Conservation (phyloP, 1,140 invertebrate species). For the Acromyrmex echinatior region DNA sequence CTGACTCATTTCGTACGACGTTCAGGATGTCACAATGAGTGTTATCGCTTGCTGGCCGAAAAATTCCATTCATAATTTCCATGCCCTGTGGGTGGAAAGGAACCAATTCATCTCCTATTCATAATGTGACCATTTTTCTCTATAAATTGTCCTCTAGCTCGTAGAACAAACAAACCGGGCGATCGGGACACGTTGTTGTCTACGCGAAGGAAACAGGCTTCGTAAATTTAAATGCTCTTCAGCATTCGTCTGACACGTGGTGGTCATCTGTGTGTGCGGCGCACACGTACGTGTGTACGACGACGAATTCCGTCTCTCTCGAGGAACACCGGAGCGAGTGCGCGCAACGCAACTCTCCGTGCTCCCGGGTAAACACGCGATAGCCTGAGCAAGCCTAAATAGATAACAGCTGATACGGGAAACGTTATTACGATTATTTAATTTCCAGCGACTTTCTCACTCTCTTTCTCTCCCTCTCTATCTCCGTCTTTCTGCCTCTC, state of each 20-base stretch:
- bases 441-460: slow-evolving; percentile 69
- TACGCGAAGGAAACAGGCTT: slow-evolving; percentile 43
- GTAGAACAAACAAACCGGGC: slow-evolving; percentile 8
- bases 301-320: slow-evolving; percentile 46
- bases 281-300: background rate
- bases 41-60: slow-evolving; percentile 16
- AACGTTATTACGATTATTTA: slow-evolving; percentile 71
- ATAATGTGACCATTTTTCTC: background rate
- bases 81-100: background rate
- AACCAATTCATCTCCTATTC: background rate
- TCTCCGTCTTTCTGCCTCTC: slow-evolving; percentile 31
- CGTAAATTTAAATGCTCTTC: slow-evolving; percentile 56
- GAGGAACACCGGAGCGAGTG: slow-evolving; percentile 56
- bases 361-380: slow-evolving; percentile 76
- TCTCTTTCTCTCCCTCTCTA: slow-evolving; percentile 5
- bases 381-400: slow-evolving; percentile 79
- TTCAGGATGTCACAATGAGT: background rate
- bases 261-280: slow-evolving; percentile 8
- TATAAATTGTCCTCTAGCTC: slow-evolving; percentile 37
- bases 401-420: slow-evolving; percentile 79
- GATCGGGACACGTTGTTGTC: background rate
- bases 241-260: slow-evolving; percentile 15
- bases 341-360: slow-evolving; percentile 44
- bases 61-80: slow-evolving; percentile 40
- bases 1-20: slow-evolving; percentile 22